phyloP scores from a whole-genome alignment of 2,797 vertebrate species.

The Intellagama lesueurii region DNA sequence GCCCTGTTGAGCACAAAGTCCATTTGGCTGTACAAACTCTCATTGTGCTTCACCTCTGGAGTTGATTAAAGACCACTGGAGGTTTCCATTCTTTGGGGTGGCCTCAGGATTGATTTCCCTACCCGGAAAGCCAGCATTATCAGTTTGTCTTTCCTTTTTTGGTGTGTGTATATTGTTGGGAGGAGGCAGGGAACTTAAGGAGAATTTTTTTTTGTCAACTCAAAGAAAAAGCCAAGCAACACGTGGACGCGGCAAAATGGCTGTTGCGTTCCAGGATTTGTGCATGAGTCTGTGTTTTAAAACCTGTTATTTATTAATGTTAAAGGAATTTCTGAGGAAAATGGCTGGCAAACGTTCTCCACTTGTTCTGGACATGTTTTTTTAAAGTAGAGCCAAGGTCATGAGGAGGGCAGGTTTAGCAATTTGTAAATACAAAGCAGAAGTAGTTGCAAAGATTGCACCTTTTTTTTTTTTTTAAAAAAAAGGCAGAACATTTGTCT shows the following conservation, averaged over 20 bases:
- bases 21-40: not conserved
- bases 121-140: not conserved
- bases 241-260: not conserved
- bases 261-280: not conserved
- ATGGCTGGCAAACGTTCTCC: not conserved
- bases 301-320: not conserved
- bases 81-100: not conserved
- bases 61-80: not conserved
- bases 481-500: not conserved
- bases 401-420: not conserved
- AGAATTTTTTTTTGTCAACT: not conserved
- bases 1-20: constrained; percentile 1
- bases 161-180: not conserved
- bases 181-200: not conserved
- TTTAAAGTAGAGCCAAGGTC: not conserved
- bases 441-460: not conserved
- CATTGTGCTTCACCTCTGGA: not conserved
- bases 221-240: not conserved
- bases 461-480: not conserved
- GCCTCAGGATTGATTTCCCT: not conserved
- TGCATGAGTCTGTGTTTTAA: not conserved
- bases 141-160: not conserved
- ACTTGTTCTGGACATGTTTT: not conserved
- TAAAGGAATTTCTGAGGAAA: not conserved
- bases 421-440: not conserved